Evolutionary conservation across 2,113 vertebrate species (phyloP).

Genomic region (Nothobranchius kuhntae): DNA sequence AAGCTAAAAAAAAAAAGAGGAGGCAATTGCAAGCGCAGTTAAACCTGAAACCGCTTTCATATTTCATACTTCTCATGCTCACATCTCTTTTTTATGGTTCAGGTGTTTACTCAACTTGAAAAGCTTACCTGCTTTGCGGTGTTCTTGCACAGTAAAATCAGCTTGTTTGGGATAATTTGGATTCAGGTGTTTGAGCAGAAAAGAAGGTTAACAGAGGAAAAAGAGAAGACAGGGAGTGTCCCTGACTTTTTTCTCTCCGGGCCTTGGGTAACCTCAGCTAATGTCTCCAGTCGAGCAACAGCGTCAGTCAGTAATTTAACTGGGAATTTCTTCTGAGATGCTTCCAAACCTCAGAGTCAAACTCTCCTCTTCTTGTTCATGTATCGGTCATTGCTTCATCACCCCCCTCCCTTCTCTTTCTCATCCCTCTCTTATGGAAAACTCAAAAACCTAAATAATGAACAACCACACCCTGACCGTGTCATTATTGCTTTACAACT

Average conservation of each 20-base stretch:
- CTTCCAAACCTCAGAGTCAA: conserved; percentile 78
- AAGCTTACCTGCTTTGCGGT: background rate
- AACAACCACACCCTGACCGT: conserved; percentile 65
- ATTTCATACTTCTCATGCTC: conserved; percentile 19
- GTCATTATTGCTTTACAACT: conserved; percentile 25
- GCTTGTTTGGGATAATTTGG: conserved; percentile 18
- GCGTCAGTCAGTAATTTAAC: conserved; percentile 73
- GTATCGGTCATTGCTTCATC: conserved; percentile 61
- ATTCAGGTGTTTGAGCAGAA: conserved; percentile 11
- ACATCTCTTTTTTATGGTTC: conserved; percentile 18
- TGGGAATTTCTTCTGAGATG: conserved; percentile 68
- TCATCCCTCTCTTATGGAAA: conserved; percentile 62
- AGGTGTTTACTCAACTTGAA: background rate
- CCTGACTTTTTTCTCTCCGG: conserved; percentile 42
- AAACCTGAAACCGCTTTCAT: conserved; percentile 37
- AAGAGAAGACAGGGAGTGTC: conserved; percentile 59
- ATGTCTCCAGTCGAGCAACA: conserved; percentile 67
- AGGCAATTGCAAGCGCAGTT: conserved; percentile 33
- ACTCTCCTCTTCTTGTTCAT: conserved; percentile 62
- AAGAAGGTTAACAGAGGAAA: conserved; percentile 14
- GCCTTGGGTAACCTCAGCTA: conserved; percentile 65
- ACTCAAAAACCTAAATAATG: conserved; percentile 44
- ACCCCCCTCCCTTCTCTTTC: conserved; percentile 36
- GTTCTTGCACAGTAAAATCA: background rate
- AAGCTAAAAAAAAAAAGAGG: conserved; percentile 49